phyloP scores from a whole-genome alignment of 2,113 vertebrate genomes.

The Vicugna pacos region DNA sequence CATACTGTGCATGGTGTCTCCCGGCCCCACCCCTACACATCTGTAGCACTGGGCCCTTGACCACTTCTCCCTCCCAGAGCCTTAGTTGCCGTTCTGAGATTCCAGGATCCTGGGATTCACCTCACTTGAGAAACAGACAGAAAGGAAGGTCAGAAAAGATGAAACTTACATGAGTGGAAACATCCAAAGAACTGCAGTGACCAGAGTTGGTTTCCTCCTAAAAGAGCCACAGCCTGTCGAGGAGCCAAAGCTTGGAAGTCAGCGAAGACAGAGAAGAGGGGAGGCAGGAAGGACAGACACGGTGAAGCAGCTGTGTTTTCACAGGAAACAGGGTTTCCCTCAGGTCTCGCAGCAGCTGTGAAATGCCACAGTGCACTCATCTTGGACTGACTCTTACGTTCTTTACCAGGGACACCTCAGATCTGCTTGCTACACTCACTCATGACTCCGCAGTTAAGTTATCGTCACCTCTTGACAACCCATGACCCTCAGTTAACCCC shows the following conservation, averaged over 20 bases:
- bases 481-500: neutral
- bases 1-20: neutral
- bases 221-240: neutral
- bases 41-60: neutral
- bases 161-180: neutral
- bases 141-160: neutral
- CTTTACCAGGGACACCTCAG: neutral
- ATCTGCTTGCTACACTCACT: neutral
- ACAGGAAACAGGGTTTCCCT: neutral
- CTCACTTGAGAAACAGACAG: neutral
- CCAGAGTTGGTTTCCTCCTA: neutral
- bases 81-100: neutral
- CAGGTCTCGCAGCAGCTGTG: neutral
- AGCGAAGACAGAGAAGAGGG: neutral
- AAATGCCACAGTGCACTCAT: neutral
- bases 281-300: neutral
- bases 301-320: neutral
- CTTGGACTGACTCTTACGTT: neutral
- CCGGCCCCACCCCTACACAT: neutral
- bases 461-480: neutral
- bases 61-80: neutral
- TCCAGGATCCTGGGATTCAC: neutral
- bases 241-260: neutral
- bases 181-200: neutral
- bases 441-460: fast-evolving